A percentile compares a stretch with the other conserved stretches of the same genome.
phyloP scores from a whole-genome alignment of 2,113 vertebrate species.

The Lampris incognitus region DNA sequence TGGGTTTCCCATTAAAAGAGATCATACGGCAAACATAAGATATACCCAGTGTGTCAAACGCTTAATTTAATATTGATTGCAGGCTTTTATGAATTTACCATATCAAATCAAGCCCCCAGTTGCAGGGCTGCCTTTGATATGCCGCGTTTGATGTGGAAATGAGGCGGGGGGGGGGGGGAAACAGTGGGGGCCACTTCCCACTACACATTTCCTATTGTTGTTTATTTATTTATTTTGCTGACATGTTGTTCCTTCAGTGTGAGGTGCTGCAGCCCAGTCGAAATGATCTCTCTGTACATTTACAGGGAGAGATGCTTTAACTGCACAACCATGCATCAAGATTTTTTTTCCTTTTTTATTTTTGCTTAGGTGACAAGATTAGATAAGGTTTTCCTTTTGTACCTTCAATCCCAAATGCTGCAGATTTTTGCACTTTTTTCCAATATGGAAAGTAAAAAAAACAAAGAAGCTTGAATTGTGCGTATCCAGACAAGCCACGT shows the following conservation, averaged over 20 bases:
- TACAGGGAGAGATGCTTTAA: constrained; percentile 30
- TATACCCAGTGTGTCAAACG: constrained; percentile 72
- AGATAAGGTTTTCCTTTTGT: constrained; percentile 21
- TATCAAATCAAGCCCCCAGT: constrained; percentile 73
- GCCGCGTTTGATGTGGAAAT: constrained; percentile 80
- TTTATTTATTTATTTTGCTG: constrained; percentile 79
- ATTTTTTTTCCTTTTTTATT: constrained; percentile 3
- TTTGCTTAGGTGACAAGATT: constrained; percentile 8
- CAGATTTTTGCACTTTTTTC: constrained; percentile 74
- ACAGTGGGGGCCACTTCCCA: constrained; percentile 64
- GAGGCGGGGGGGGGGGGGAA: constrained; percentile 40
- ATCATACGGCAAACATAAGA: constrained; percentile 75
- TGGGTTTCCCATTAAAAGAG: constrained; percentile 61
- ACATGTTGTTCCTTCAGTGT: constrained; percentile 65
- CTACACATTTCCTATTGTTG: constrained; percentile 69
- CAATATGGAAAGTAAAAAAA: constrained; percentile 37
- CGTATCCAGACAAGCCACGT: constrained; percentile 53
- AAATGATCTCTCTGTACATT: constrained; percentile 54
- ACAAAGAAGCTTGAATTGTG: constrained; percentile 40
- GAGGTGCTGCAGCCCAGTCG: constrained; percentile 39
- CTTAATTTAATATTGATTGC: constrained; percentile 84
- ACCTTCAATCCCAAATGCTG: constrained; percentile 67
- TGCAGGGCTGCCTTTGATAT: constrained; percentile 71
- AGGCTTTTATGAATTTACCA: constrained; percentile 79
- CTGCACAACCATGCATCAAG: constrained; percentile 14